A percentile compares a stretch with the other conserved stretches of the same genome.
phyloP scores from a whole-genome alignment of 1,140 invertebrate species.

The Drosophila pectinifera region DNA sequence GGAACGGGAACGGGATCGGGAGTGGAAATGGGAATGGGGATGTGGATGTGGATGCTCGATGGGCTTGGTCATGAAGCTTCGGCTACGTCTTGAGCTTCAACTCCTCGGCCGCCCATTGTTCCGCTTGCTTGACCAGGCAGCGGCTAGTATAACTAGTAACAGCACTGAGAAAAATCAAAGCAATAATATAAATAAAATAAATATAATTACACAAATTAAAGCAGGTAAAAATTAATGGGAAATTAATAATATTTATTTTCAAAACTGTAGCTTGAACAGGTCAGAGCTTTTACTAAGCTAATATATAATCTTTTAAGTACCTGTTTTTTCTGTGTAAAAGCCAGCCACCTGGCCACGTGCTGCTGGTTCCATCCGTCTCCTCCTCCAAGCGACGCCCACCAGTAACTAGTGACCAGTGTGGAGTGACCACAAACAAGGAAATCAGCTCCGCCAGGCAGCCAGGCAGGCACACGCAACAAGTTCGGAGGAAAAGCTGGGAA shows the following conservation, averaged over 20 bases:
- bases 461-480: constrained; percentile 41
- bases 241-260: background rate
- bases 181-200: no score
- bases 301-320: no score
- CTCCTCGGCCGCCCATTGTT: constrained; percentile 33
- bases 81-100: constrained; percentile 2
- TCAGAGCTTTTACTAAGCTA: no score
- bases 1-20: constrained; percentile 9
- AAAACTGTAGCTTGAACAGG: no score
- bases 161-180: constrained; percentile 4
- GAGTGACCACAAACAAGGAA: constrained; percentile 56
- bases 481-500: constrained; percentile 17
- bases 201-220: background rate
- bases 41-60: constrained; percentile 23
- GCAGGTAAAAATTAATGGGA: background rate
- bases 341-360: constrained; percentile 30
- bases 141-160: constrained; percentile 2
- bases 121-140: constrained; percentile 37
- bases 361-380: constrained; percentile 21
- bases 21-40: constrained; percentile 6
- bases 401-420: constrained; percentile 23
- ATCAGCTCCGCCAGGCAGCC: constrained; percentile 31
- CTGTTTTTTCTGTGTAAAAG: constrained; percentile 11
- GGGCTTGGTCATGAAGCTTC: constrained; percentile 28
- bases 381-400: constrained; percentile 35